Conservation (phyloP, 2,888 invertebrate genomes). For the Desoria tigrina region DNA sequence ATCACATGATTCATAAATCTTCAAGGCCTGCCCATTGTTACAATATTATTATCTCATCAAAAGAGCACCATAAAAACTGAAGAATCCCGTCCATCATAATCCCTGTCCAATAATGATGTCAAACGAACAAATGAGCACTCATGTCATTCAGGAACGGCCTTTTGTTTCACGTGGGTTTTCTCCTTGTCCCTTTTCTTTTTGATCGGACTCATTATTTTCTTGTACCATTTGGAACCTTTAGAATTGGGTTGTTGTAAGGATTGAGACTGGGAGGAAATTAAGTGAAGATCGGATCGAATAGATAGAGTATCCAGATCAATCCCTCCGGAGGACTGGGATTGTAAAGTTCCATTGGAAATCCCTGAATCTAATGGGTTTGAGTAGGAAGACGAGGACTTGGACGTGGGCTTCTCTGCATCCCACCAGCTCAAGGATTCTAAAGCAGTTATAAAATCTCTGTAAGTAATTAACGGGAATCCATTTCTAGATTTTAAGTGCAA, state of each 20-base stretch:
- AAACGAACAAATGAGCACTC: too few relatives aligned
- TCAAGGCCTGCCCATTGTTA: too few relatives aligned
- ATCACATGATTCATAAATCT: too few relatives aligned
- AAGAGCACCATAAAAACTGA: too few relatives aligned
- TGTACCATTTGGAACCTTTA: conserved; percentile 40
- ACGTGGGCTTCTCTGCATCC: conserved; percentile 36
- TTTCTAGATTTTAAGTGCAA: background rate
- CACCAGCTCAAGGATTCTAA: conserved; percentile 30
- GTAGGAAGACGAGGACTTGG: background rate
- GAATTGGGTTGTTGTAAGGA: too few relatives aligned
- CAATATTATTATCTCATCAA: too few relatives aligned
- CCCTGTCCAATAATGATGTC: too few relatives aligned
- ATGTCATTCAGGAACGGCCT: conserved; percentile 31
- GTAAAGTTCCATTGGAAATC: conserved; percentile 11
- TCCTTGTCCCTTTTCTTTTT: conserved; percentile 33
- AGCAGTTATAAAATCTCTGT: too few relatives aligned
- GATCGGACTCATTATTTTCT: conserved; percentile 42
- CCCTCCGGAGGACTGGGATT: too few relatives aligned
- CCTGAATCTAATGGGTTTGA: background rate
- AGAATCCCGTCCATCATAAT: too few relatives aligned
- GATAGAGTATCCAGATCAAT: conserved; percentile 43
- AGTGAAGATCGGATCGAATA: conserved; percentile 37
- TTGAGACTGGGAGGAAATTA: conserved; percentile 24
- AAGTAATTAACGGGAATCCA: background rate
- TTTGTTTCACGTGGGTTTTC: conserved; percentile 26